A percentile compares a stretch with the other conserved stretches of the same genome.
Evolutionary conservation across 92 coral and sea anemone species (phyloP).

Genomic region (Plumapathes pennacea): DNA sequence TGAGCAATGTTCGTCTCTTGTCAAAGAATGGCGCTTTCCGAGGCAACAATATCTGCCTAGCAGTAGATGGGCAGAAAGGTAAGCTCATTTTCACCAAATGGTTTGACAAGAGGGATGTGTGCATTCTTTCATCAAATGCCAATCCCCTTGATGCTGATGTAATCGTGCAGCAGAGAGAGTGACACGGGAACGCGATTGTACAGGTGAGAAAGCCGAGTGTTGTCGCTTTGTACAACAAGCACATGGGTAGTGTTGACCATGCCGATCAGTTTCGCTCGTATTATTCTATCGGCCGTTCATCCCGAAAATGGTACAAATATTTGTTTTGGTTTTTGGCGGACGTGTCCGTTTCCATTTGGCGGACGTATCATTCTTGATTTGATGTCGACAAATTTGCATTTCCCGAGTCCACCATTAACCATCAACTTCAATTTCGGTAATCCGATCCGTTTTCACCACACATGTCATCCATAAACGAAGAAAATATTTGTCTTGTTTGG

Average conservation of each 20-base stretch:
- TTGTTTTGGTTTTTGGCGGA: slow-evolving; percentile 30
- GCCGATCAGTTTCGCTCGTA: slow-evolving; percentile 19
- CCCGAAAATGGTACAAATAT: slow-evolving; percentile 16
- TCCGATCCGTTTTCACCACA: too few species aligned
- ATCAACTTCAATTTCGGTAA: too few species aligned
- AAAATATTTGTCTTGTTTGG: too few species aligned
- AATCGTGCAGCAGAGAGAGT: background rate
- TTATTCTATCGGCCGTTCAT: slow-evolving; percentile 20
- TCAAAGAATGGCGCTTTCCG: too few species aligned
- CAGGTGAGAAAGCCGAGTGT: slow-evolving; percentile 2
- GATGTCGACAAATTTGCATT: too few species aligned
- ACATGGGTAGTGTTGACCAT: slow-evolving; percentile 15
- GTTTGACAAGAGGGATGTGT: slow-evolving; percentile 35
- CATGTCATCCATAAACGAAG: too few species aligned
- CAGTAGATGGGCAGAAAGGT: slow-evolving; percentile 32
- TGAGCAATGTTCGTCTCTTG: too few species aligned
- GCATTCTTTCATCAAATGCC: slow-evolving; percentile 21
- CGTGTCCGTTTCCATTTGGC: background rate
- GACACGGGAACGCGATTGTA: too few species aligned
- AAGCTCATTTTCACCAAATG: slow-evolving; percentile 41
- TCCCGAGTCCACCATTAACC: too few species aligned
- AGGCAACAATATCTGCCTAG: too few species aligned
- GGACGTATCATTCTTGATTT: too few species aligned
- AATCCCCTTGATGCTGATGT: slow-evolving; percentile 16
- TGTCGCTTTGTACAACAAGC: background rate